Conservation (phyloP, 2,113 vertebrate species). For the Tragelaphus buxtoni region DNA sequence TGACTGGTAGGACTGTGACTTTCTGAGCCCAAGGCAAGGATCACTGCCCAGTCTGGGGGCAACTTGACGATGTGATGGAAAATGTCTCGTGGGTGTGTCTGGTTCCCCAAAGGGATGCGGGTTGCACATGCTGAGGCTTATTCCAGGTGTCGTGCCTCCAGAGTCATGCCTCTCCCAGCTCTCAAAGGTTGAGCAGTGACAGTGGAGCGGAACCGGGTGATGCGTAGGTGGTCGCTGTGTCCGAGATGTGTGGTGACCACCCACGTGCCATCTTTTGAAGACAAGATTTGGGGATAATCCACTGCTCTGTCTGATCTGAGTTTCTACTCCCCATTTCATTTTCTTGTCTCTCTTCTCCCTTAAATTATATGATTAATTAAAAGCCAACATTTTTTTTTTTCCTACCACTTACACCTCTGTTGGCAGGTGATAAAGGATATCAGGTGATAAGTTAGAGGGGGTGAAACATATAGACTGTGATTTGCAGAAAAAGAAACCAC, state of each 20-base stretch:
- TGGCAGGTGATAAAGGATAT: not conserved
- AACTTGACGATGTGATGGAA: too few relatives aligned
- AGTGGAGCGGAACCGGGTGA: rapidly evolving
- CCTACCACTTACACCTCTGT: not conserved
- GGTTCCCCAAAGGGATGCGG: not conserved
- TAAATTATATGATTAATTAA: not conserved
- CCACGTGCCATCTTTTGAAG: not conserved
- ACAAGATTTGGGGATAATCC: not conserved
- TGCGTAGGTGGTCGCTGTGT: rapidly evolving
- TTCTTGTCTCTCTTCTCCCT: not conserved
- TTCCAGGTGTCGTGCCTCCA: rapidly evolving
- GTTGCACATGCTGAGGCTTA: not conserved
- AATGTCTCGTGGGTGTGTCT: rapidly evolving
- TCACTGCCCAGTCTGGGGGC: too few relatives aligned
- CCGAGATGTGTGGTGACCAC: rapidly evolving
- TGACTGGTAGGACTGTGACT: not conserved
- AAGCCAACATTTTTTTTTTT: not conserved
- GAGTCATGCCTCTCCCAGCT: rapidly evolving
- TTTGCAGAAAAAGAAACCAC: not conserved
- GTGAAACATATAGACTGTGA: too few relatives aligned
- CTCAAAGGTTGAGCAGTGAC: rapidly evolving
- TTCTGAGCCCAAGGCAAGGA: not conserved
- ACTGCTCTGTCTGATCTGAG: not conserved
- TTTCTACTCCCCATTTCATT: not conserved
- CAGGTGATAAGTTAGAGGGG: not conserved